These are phyloP conservation scores for Apodemus agrarius DNA, from an alignment of 2,797 vertebrate genomes.

Conservation along the genomic window DNA sequence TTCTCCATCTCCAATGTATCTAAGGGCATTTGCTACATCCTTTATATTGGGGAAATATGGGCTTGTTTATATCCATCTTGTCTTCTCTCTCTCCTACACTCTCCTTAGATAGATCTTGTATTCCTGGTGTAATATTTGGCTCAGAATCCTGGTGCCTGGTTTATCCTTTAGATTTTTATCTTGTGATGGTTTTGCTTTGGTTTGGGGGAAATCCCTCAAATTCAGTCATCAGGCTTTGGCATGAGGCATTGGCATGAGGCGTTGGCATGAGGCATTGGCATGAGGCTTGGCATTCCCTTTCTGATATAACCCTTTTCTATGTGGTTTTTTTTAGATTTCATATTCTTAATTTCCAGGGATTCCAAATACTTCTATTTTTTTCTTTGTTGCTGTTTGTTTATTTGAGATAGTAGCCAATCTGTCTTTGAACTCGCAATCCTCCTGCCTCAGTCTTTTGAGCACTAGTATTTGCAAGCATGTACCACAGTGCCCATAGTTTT, in stretches of 20 bases:
- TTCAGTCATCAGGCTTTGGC: not conserved
- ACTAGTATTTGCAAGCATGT: fast-evolving
- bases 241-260: not conserved
- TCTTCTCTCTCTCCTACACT: not conserved
- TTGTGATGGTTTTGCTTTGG: not conserved
- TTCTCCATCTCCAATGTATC: not conserved
- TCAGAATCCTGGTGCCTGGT: not conserved
- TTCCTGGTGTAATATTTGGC: not conserved
- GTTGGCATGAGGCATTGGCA: not conserved
- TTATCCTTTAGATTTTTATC: not conserved
- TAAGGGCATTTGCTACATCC: not conserved
- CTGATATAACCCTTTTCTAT: not conserved
- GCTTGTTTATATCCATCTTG: not conserved
- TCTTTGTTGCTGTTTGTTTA: not conserved
- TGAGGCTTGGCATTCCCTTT: not conserved
- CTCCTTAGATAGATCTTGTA: not conserved
- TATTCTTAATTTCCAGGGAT: slow-evolving; percentile 51
- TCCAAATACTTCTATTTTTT: not conserved
- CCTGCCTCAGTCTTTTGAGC: not conserved
- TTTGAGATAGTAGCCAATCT: not conserved
- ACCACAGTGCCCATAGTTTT: not conserved
- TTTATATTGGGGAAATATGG: not conserved
- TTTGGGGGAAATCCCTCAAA: not conserved
- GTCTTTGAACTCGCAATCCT: not conserved
- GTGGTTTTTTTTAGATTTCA: slow-evolving; percentile 2